phyloP scores from a whole-genome alignment of 2,888 invertebrate species.

The Heliconius hortense region DNA sequence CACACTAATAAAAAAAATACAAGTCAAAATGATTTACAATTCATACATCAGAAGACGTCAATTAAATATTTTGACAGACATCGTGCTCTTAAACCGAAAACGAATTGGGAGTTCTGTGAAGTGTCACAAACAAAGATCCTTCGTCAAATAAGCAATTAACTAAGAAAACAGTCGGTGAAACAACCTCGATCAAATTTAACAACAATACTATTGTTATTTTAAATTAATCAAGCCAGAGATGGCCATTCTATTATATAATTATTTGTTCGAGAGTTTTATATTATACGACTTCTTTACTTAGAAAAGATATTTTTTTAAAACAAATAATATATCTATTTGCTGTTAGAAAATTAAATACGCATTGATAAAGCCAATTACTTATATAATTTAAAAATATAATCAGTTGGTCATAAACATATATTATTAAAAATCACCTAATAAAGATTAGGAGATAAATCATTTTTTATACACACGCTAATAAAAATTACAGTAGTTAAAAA shows the following conservation, averaged over 20 bases:
- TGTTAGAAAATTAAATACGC: too few species aligned
- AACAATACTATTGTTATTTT: slow-evolving; percentile 17
- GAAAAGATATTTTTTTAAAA: too few species aligned
- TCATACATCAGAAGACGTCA: slow-evolving; percentile 31
- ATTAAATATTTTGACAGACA: slow-evolving; percentile 32
- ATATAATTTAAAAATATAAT: too few species aligned
- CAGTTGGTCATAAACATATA: too few species aligned
- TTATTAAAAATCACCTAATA: too few species aligned
- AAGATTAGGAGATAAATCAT: background rate
- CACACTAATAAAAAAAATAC: background rate
- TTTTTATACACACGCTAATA: background rate
- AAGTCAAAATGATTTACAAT: slow-evolving; percentile 16
- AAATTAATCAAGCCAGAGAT: background rate
- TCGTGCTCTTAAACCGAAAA: slow-evolving; percentile 34
- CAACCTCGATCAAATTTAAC: slow-evolving; percentile 34
- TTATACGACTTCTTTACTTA: too few species aligned
- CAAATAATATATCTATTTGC: too few species aligned
- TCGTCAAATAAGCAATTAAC: slow-evolving; percentile 53
- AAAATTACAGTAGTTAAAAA: background rate
- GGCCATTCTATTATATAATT: background rate
- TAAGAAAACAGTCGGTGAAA: slow-evolving; percentile 46
- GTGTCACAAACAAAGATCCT: slow-evolving; percentile 47
- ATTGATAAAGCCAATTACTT: too few species aligned
- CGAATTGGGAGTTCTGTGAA: slow-evolving; percentile 39
- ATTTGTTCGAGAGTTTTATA: background rate